These are phyloP conservation scores for Zaprionus camerounensis DNA, from an alignment of 1,140 invertebrate species.

Conservation along the genomic window DNA sequence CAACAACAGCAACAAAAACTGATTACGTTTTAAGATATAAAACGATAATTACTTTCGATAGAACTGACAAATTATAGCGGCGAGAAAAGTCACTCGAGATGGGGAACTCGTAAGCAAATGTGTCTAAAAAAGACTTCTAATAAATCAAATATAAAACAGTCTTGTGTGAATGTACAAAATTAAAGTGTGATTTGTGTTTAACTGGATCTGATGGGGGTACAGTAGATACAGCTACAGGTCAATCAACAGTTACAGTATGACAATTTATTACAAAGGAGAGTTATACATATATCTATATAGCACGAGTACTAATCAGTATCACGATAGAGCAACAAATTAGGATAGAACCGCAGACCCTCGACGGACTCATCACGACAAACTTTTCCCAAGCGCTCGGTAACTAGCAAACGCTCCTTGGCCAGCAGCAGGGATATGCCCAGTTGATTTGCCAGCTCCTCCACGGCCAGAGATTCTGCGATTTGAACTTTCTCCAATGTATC, in stretches of 20 bases:
- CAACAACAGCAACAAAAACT: slow-evolving; percentile 35
- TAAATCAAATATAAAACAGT: slow-evolving; percentile 57
- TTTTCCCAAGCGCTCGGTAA: slow-evolving; percentile 92
- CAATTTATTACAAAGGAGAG: slow-evolving; percentile 24
- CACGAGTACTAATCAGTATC: slow-evolving; percentile 25
- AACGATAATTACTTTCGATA: slow-evolving; percentile 51
- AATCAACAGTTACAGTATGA: neutral
- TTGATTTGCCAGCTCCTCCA: slow-evolving; percentile 93
- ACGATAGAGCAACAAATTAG: slow-evolving; percentile 90
- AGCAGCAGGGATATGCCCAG: slow-evolving; percentile 94
- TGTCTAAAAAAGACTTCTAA: slow-evolving; percentile 52
- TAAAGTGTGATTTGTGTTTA: slow-evolving; percentile 25
- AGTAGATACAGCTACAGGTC: neutral
- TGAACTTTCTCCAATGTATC: slow-evolving; percentile 90
- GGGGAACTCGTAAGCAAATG: slow-evolving; percentile 30
- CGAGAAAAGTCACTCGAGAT: slow-evolving; percentile 46
- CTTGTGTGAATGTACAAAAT: slow-evolving; percentile 47
- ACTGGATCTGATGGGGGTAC: neutral
- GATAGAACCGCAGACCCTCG: slow-evolving; percentile 96
- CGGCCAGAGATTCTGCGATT: slow-evolving; percentile 90
- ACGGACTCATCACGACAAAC: slow-evolving; percentile 97
- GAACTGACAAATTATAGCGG: slow-evolving; percentile 57
- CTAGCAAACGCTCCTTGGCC: slow-evolving; percentile 93
- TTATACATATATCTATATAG: neutral
- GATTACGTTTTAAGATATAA: slow-evolving; percentile 51